Evolutionary conservation across 2,113 vertebrate species (phyloP).

Genomic region (Hippocampus zosterae): DNA sequence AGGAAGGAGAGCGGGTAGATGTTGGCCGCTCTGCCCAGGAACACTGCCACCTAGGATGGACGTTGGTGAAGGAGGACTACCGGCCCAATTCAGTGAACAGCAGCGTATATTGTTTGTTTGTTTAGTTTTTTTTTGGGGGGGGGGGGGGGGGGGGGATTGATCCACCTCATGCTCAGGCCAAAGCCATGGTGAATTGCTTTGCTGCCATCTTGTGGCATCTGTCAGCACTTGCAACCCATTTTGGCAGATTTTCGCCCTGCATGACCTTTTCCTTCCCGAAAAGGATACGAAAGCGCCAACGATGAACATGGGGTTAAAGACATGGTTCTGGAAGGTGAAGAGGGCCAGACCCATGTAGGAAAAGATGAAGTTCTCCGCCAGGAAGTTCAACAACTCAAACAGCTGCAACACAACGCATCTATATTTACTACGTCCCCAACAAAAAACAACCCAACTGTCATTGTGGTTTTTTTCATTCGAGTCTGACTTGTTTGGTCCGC

Average conservation of each 20-base stretch:
- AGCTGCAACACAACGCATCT: constrained; percentile 70
- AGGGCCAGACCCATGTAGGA: constrained; percentile 97
- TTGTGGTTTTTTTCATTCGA: not conserved
- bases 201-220: not conserved
- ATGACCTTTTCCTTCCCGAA: constrained; percentile 8
- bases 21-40: constrained; percentile 97
- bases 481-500: constrained; percentile 91
- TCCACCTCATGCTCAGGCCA: not conserved
- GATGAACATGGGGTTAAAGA: constrained; percentile 93
- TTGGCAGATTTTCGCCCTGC: not conserved
- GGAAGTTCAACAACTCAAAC: constrained; percentile 96
- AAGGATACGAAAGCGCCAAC: constrained; percentile 96
- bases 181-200: not conserved
- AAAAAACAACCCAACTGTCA: not conserved
- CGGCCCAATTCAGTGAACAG: not conserved
- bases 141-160: too few relatives aligned
- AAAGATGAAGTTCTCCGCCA: constrained; percentile 99
- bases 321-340: constrained; percentile 95
- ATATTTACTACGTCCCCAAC: not conserved
- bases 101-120: too few relatives aligned
- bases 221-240: not conserved
- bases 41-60: constrained; percentile 84
- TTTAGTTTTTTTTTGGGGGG: too few relatives aligned
- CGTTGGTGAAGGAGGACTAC: constrained; percentile 71
- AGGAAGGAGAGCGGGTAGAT: constrained; percentile 98